phyloP scores from a whole-genome alignment of 2,113 vertebrate species.

The Lepisosteus osseus region DNA sequence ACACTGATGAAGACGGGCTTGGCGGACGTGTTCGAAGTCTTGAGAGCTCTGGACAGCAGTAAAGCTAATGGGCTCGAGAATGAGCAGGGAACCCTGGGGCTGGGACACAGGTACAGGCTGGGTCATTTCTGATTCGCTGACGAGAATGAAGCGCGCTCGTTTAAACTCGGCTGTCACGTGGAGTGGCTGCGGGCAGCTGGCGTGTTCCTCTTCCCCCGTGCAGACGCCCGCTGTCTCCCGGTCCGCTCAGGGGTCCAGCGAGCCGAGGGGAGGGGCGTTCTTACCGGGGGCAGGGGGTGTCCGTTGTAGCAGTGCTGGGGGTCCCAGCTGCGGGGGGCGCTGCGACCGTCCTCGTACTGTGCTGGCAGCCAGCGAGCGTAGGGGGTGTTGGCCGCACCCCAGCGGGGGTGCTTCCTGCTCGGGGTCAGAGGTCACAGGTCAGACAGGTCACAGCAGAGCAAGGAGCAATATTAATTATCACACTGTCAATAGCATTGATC shows the following conservation, averaged over 20 bases:
- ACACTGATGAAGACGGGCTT: too few species aligned
- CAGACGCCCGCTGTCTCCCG: too few species aligned
- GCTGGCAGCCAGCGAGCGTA: slow-evolving; percentile 69
- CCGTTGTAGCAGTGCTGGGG: slow-evolving; percentile 57
- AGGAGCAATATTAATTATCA: neutral
- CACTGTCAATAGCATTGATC: neutral
- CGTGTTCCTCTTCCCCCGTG: too few species aligned
- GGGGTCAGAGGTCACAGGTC: neutral
- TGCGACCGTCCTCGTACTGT: slow-evolving; percentile 64
- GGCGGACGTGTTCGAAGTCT: too few species aligned
- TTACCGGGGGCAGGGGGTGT: slow-evolving; percentile 63
- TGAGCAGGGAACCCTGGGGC: too few species aligned
- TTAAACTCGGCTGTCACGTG: too few species aligned
- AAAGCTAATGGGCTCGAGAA: too few species aligned
- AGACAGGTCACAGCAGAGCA: neutral
- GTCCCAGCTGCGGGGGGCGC: slow-evolving; percentile 63
- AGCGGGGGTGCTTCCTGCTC: slow-evolving; percentile 54
- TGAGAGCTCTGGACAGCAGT: too few species aligned
- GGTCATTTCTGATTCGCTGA: too few species aligned
- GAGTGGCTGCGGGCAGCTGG: too few species aligned
- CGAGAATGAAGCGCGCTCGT: too few species aligned
- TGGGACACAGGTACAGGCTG: too few species aligned
- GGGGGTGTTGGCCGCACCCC: slow-evolving; percentile 66
- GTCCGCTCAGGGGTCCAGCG: neutral
- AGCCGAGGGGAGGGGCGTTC: slow-evolving; percentile 1